Conservation (phyloP, 1,140 invertebrate species). For the Bombus turneri region DNA sequence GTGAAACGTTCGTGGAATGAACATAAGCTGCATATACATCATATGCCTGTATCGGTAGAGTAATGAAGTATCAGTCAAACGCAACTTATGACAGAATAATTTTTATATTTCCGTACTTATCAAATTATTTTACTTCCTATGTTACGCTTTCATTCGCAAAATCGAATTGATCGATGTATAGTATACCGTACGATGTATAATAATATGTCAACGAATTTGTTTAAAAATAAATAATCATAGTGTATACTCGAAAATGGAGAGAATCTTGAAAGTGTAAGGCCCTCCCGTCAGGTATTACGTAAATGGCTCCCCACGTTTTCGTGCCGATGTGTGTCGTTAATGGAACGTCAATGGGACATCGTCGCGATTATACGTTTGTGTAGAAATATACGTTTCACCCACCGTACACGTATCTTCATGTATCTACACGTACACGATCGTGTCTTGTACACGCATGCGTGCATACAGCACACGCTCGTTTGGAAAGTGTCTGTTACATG, state of each 20-base stretch:
- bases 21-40: too few species aligned
- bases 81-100: too few species aligned
- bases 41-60: too few species aligned
- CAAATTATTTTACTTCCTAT: too few species aligned
- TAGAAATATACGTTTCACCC: not conserved
- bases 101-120: too few species aligned
- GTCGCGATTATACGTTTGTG: constrained; percentile 1
- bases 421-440: not conserved
- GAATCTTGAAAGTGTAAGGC: constrained; percentile 49
- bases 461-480: not conserved
- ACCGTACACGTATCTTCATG: not conserved
- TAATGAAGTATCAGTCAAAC: too few species aligned
- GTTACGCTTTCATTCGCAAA: too few species aligned
- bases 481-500: constrained; percentile 13
- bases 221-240: not conserved
- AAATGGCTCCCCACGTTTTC: constrained; percentile 53
- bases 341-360: constrained; percentile 19
- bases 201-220: not conserved
- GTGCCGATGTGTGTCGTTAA: constrained; percentile 27
- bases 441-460: not conserved
- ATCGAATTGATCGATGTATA: too few species aligned
- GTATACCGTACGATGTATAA: not conserved
- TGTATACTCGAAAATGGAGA: rapidly evolving
- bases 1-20: too few species aligned
- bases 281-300: constrained; percentile 65